These are phyloP conservation scores for Rhinolophus sinicus DNA, from an alignment of 2,113 vertebrate genomes.

Conservation along the genomic window DNA sequence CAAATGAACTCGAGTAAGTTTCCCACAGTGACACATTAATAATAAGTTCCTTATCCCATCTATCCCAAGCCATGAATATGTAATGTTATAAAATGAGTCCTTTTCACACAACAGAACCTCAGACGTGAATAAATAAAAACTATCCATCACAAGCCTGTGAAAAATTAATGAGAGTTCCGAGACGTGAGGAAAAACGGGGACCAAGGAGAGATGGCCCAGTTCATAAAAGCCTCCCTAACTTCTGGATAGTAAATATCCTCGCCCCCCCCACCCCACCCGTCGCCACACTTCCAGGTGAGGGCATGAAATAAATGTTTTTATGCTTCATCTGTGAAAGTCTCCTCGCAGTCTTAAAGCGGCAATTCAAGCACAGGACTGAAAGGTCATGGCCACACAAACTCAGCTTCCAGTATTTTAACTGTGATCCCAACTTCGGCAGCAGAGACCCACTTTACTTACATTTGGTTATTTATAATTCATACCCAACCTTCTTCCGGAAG, in stretches of 20 bases:
- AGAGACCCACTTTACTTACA: neutral
- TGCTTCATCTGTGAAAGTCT: neutral
- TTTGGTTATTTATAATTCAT: neutral
- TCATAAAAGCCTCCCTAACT: conserved; percentile 80
- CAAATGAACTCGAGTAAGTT: conserved; percentile 92
- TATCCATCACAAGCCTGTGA: conserved; percentile 92
- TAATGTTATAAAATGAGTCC: conserved; percentile 98
- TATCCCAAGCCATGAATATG: conserved; percentile 99
- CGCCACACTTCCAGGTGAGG: neutral
- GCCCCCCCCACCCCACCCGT: neutral
- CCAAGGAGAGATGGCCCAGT: conserved; percentile 85
- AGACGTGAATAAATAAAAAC: conserved; percentile 98
- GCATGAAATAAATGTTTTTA: accelerated
- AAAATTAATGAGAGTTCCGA: conserved; percentile 95
- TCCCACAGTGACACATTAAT: conserved; percentile 98
- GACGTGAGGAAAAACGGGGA: conserved; percentile 85
- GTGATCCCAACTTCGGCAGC: neutral
- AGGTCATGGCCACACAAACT: accelerated
- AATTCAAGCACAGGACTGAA: neutral
- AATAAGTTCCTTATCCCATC: conserved; percentile 96
- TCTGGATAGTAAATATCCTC: conserved; percentile 50
- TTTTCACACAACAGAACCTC: conserved; percentile 96
- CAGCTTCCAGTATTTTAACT: accelerated
- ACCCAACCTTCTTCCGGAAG: neutral
- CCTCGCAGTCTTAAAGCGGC: neutral